phyloP scores from a whole-genome alignment of 1,140 invertebrate genomes.

The Mya arenaria region DNA sequence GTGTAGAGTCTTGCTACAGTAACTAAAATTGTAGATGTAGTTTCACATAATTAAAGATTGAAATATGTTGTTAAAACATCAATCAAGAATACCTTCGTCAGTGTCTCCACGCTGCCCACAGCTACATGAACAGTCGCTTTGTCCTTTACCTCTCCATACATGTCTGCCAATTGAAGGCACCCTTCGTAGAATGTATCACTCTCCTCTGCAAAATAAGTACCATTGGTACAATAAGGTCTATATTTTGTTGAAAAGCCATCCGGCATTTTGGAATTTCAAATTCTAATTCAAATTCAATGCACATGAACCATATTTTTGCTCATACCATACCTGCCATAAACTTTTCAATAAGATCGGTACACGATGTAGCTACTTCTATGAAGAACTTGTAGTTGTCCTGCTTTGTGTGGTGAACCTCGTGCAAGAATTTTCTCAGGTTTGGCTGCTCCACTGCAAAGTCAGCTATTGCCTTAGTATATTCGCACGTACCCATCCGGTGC shows the following conservation, averaged over 20 bases:
- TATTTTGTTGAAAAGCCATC: neutral
- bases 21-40: neutral
- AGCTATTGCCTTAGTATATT: slow-evolving; percentile 28
- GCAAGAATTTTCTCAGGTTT: slow-evolving; percentile 42
- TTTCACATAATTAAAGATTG: neutral
- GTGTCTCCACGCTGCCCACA: neutral
- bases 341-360: slow-evolving; percentile 27
- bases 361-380: slow-evolving; percentile 36
- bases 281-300: too few species aligned
- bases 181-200: slow-evolving; percentile 30
- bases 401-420: slow-evolving; percentile 20
- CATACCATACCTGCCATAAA: slow-evolving; percentile 28
- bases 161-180: neutral
- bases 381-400: slow-evolving; percentile 49
- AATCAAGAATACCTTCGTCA: neutral
- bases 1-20: neutral
- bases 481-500: neutral
- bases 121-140: neutral
- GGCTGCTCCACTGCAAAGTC: slow-evolving; percentile 28
- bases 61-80: neutral
- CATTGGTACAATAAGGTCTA: neutral
- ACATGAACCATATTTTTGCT: too few species aligned
- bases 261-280: too few species aligned
- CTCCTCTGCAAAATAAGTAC: slow-evolving; percentile 6
- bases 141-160: neutral